phyloP scores from a whole-genome alignment of 2,113 vertebrate species.

The Hemibates koningsi region DNA sequence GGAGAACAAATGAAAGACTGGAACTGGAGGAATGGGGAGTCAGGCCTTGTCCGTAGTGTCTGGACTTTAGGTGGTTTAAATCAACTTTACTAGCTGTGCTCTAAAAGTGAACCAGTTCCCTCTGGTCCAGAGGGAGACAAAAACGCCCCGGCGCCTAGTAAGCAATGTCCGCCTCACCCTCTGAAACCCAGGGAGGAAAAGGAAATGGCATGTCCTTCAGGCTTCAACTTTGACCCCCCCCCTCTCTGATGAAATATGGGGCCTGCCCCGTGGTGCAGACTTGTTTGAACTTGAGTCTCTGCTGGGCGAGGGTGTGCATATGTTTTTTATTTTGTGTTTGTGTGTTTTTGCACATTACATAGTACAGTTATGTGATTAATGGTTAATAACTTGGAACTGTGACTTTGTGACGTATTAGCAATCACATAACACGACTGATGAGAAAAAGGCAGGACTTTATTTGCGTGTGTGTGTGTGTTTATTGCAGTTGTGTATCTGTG shows the following conservation, averaged over 20 bases:
- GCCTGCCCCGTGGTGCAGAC: conserved; percentile 36
- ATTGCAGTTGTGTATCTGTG: not conserved
- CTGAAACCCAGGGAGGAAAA: conserved; percentile 40
- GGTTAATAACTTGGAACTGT: not conserved
- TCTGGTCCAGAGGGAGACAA: conserved; percentile 24
- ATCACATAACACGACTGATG: accelerated
- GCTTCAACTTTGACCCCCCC: conserved; percentile 61
- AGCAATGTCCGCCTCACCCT: conserved; percentile 49
- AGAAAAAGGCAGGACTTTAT: not conserved
- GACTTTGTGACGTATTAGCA: not conserved
- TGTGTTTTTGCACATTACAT: not conserved
- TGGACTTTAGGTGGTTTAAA: conserved; percentile 52
- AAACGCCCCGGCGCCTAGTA: conserved; percentile 33
- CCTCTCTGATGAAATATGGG: conserved; percentile 43
- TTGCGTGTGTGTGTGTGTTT: not conserved
- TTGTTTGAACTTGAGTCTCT: conserved; percentile 59
- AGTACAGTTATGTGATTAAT: not conserved
- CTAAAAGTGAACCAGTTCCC: conserved; percentile 34
- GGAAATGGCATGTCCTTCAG: conserved; percentile 61
- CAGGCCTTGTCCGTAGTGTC: conserved; percentile 11
- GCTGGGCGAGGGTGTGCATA: conserved; percentile 22
- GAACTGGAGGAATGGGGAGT: conserved; percentile 42
- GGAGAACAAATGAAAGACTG: conserved; percentile 57
- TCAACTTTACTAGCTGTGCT: conserved; percentile 60
- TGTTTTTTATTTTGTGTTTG: not conserved